Percentiles rank a stretch among this genome's conserved stretches.
Evolutionary conservation across 2,113 vertebrate species (phyloP).

Genomic region (Lipophrys pholis): DNA sequence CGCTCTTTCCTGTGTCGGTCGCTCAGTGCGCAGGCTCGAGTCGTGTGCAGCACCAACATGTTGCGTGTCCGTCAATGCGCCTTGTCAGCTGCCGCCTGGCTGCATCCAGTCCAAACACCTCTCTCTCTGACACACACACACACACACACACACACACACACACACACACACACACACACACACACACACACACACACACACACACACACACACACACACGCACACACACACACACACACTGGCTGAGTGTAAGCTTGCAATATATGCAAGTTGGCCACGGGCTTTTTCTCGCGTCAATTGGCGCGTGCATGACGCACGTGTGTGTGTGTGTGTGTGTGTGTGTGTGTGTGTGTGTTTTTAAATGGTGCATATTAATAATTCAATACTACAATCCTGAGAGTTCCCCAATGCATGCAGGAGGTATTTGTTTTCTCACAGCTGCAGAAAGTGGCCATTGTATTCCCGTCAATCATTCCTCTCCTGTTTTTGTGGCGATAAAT

Average conservation of each 20-base stretch:
- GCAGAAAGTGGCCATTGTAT: constrained; percentile 53
- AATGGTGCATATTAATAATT: constrained; percentile 44
- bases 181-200: no score
- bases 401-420: background rate
- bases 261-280: constrained; percentile 12
- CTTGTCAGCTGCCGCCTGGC: constrained; percentile 15
- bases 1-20: background rate
- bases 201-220: no score
- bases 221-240: background rate
- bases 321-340: background rate
- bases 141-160: background rate
- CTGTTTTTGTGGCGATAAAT: constrained; percentile 40
- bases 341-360: background rate
- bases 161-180: no score
- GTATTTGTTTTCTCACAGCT: constrained; percentile 40
- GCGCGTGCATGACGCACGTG: background rate
- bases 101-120: constrained; percentile 41
- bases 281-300: constrained; percentile 40
- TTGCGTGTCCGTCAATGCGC: constrained; percentile 11
- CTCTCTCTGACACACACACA: no score
- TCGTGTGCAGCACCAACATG: background rate
- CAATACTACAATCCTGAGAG: constrained; percentile 14
- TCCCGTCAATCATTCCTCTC: constrained; percentile 46
- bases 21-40: no score
- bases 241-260: constrained; percentile 41